Conservation (phyloP, 2,797 vertebrate genomes). For the Liasis olivaceus region DNA sequence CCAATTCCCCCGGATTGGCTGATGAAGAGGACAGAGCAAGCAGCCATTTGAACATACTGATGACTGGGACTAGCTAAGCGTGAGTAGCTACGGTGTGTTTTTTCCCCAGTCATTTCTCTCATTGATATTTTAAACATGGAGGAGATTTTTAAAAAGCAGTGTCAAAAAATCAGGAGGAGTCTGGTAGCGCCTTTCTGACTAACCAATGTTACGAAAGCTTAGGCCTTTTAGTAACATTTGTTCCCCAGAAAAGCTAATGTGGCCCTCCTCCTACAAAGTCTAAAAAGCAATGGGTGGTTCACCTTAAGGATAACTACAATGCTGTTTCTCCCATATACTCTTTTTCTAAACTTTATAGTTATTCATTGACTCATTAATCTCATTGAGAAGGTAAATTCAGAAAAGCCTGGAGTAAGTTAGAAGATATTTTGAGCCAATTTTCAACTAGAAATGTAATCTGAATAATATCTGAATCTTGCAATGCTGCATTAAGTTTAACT, state of each 20-base stretch:
- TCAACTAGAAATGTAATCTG: not conserved
- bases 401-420: not conserved
- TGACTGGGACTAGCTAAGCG: not conserved
- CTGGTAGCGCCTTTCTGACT: not conserved
- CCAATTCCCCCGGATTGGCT: not conserved
- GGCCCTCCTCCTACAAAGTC: not conserved
- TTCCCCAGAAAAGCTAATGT: not conserved
- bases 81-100: not conserved
- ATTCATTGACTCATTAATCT: slow-evolving; percentile 3
- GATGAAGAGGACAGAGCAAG: not conserved
- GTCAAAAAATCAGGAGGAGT: not conserved
- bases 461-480: not conserved
- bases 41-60: not conserved
- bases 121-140: not conserved
- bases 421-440: not conserved
- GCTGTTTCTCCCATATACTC: not conserved
- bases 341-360: slow-evolving; percentile 10
- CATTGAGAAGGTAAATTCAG: not conserved
- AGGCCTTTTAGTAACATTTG: not conserved
- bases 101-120: not conserved
- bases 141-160: not conserved
- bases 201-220: not conserved
- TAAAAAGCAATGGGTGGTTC: not conserved
- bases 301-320: not conserved
- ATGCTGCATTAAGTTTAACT: not conserved